Evolutionary conservation across 2,113 vertebrate species (phyloP).

Genomic region (human (Homo sapiens)): GRCh38 chr12:68143501-68144000

Average conservation of each 20-base stretch:
- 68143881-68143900: not conserved
- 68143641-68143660: constrained; percentile 89
- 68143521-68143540: constrained; percentile 86
- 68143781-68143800: not conserved
- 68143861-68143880: not conserved
- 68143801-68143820: not conserved
- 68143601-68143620: constrained; percentile 84
- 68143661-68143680: constrained; percentile 88
- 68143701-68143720: rapidly evolving
- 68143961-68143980: not conserved
- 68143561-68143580: constrained; percentile 92
- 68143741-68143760: not conserved
- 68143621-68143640: constrained; percentile 84
- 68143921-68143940: not conserved
- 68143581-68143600: constrained; percentile 86
- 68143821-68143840: not conserved
- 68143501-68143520: constrained; percentile 89
- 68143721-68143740: not conserved
- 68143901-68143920: not conserved
- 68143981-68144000: not conserved
- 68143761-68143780: not conserved
- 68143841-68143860: not conserved
- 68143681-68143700: constrained; percentile 79
- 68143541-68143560: constrained; percentile 90
- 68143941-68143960: not conserved